Evolutionary conservation across 2,888 invertebrate species (phyloP).

Genomic region (Crocallis elinguaria): DNA sequence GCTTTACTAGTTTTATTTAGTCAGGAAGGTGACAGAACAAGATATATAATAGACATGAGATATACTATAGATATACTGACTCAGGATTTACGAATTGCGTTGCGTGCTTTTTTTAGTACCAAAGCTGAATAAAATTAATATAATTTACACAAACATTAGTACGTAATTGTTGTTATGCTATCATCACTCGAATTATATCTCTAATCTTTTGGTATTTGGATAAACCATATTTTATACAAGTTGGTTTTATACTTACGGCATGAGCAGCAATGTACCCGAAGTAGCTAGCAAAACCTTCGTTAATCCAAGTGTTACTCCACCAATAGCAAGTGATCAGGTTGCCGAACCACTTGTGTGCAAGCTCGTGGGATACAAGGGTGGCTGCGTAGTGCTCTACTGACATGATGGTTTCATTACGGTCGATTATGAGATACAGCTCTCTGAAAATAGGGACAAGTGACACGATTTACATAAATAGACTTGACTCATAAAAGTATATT

Average conservation of each 20-base stretch:
- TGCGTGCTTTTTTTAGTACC: too few species aligned
- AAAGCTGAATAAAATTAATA: too few species aligned
- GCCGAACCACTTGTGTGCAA: slow-evolving; percentile 93
- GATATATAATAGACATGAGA: too few species aligned
- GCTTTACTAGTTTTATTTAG: too few species aligned
- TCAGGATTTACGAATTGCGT: too few species aligned
- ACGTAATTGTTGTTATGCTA: too few species aligned
- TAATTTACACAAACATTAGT: too few species aligned
- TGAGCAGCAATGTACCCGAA: slow-evolving; percentile 86
- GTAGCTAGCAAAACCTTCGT: slow-evolving; percentile 89
- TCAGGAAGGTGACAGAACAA: too few species aligned
- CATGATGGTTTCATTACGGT: slow-evolving; percentile 69
- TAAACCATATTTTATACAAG: not conserved
- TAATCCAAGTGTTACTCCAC: slow-evolving; percentile 91
- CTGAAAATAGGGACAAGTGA: slow-evolving; percentile 49
- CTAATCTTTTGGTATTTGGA: not conserved
- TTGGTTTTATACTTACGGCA: slow-evolving; percentile 46
- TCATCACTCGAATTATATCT: not conserved
- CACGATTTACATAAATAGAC: too few species aligned
- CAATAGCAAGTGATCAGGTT: slow-evolving; percentile 88
- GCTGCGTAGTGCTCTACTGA: slow-evolving; percentile 76
- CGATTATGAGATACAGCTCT: slow-evolving; percentile 68
- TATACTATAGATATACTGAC: too few species aligned
- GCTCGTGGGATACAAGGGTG: slow-evolving; percentile 83
- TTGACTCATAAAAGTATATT: too few species aligned